Evolutionary conservation across 2,113 vertebrate species (phyloP).

Genomic region (Falco punctatus): DNA sequence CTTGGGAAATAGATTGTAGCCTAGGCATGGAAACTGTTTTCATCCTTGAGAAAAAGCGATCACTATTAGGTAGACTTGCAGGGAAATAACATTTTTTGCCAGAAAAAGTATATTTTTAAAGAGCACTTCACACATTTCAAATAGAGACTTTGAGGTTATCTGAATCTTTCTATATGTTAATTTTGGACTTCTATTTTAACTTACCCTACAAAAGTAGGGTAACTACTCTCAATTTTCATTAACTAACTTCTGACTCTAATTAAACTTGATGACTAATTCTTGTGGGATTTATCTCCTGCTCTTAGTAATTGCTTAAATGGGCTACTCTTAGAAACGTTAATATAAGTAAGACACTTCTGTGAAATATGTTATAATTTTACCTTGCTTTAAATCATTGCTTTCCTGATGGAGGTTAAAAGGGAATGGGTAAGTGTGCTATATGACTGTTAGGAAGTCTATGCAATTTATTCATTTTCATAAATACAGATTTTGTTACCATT

Average conservation of each 20-base stretch:
- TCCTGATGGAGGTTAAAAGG: conserved; percentile 91
- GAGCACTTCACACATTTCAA: rapidly evolving
- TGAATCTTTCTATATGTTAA: rapidly evolving
- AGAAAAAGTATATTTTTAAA: neutral
- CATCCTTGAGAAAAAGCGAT: neutral
- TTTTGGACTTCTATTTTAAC: neutral
- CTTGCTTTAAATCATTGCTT: conserved; percentile 84
- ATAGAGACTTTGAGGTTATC: neutral
- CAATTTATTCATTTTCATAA: neutral
- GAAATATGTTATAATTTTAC: conserved; percentile 67
- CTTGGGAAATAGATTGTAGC: neutral
- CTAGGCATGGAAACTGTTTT: neutral
- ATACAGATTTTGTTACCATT: neutral
- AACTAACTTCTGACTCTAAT: neutral
- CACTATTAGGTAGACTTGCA: neutral
- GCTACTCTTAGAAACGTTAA: neutral
- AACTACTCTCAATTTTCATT: neutral
- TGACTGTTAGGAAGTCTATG: conserved; percentile 59
- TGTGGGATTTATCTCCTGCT: neutral
- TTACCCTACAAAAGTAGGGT: neutral
- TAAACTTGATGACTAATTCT: neutral
- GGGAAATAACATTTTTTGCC: neutral
- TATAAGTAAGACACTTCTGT: conserved; percentile 16
- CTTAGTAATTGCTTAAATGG: neutral
- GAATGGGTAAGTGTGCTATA: conserved; percentile 88